Base-by-base conservation (phyloP, 1,140 invertebrate genomes). In the Calycopis cecrops region DNA sequence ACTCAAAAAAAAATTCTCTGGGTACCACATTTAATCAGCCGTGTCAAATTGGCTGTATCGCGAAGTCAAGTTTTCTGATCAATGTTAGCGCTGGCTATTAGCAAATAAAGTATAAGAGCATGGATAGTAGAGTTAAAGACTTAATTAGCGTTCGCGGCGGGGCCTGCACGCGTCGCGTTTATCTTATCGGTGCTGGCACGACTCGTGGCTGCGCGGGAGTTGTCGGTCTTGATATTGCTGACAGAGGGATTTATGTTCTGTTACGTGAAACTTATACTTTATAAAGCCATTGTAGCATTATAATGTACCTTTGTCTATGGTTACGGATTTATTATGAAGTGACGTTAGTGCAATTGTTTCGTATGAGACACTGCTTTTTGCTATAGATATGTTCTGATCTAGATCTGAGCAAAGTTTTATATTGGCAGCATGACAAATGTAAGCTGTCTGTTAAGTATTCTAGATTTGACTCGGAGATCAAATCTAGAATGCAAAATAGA, bases 91-190 rank as follows among this genome's bases (percentile, higher is more conserved):
- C 55, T 60, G 65, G 65, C 62, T 67, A 77, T 69, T 71, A 73
- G 61, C 64, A 74, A 76, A 73, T 77, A 76, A 74, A 69, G 56
- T 63, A 70, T 73, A 71, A 67, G 69, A 69, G 69, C 66, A 63
- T 65, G 63, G 65, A 51, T 66, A 62, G 53, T 69, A 62, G 71
- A 79, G 69, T 65, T 79, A 79, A 83, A 79, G 79, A 80, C 71
- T 85, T 83, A 85, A 85, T 85, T 85, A 85, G 82, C 68, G 71
- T 61, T 65, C 78, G 59, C 76, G 62, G 63, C 71, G 69, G 78
- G 80, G 63, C 62, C 60, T 60, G 69, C 77, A 74, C 73, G 73
- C 73, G 60, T 53, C 61, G 59, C 59, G 57, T 69, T 67, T 81
- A 82, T 85, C 81, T 82, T 80, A 79, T 79, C 74, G 67, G 56